phyloP scores from a whole-genome alignment of 2,888 invertebrate species.

The Apeira syringaria region DNA sequence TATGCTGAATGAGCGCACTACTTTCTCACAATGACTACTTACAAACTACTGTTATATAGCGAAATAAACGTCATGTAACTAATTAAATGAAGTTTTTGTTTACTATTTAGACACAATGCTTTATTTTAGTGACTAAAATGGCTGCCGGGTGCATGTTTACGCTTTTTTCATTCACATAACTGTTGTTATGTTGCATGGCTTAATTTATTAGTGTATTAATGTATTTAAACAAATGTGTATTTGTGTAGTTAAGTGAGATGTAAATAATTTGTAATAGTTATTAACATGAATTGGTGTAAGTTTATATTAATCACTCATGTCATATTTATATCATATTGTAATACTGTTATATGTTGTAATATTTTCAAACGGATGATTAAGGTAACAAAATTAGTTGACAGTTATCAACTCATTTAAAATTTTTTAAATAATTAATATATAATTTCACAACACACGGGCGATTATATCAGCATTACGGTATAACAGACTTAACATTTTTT shows the following conservation, averaged over 20 bases:
- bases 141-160: not conserved
- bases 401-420: too few species aligned
- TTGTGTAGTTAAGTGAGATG: too few species aligned
- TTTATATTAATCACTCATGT: too few species aligned
- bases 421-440: too few species aligned
- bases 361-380: not conserved
- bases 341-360: not conserved
- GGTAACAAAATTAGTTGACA: constrained; percentile 2
- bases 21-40: not conserved
- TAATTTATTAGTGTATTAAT: too few species aligned
- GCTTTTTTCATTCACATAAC: not conserved
- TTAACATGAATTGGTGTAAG: too few species aligned
- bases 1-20: too few species aligned
- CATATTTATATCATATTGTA: not conserved
- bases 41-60: not conserved
- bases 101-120: constrained; percentile 1
- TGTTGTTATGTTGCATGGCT: not conserved
- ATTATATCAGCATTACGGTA: too few species aligned
- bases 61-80: constrained; percentile 1
- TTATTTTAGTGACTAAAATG: not conserved
- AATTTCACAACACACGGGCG: too few species aligned
- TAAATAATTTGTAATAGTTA: too few species aligned
- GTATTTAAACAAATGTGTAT: too few species aligned
- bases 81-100: not conserved
- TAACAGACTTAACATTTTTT: too few species aligned